Evolutionary conservation across 2,113 vertebrate genomes (phyloP).

Genomic region (Clupea harengus): DNA sequence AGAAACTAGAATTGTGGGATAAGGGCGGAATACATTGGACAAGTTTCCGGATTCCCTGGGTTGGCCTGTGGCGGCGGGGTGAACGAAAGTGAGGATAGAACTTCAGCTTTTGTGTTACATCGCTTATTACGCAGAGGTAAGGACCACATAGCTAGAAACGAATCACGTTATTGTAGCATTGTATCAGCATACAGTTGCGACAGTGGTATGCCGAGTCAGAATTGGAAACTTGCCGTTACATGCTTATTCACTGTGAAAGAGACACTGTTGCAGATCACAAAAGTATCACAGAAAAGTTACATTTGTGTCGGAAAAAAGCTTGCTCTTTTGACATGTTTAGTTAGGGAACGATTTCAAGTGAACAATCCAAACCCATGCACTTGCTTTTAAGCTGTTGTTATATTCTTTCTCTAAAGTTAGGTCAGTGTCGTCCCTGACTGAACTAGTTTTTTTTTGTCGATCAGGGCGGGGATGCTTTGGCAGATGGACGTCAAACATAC

Average conservation of each 20-base stretch:
- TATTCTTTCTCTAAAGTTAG: not conserved
- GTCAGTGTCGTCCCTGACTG: not conserved
- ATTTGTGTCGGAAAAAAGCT: not conserved
- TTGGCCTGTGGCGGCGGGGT: slow-evolving; percentile 61
- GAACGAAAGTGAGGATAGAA: slow-evolving; percentile 52
- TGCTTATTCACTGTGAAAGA: not conserved
- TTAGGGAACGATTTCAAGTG: not conserved
- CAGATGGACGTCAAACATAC: not conserved
- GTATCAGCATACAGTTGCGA: not conserved
- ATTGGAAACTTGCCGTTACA: not conserved
- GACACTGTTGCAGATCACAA: not conserved
- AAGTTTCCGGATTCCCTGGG: slow-evolving; percentile 74
- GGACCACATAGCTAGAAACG: not conserved
- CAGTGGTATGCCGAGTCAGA: not conserved
- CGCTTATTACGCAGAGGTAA: slow-evolving; percentile 66
- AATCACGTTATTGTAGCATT: not conserved
- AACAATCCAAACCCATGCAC: not conserved
- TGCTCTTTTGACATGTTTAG: not conserved
- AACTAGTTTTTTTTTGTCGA: not conserved
- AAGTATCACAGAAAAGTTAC: slow-evolving; percentile 9
- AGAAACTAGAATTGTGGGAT: slow-evolving; percentile 46
- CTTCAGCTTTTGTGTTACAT: slow-evolving; percentile 40
- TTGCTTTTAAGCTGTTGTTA: not conserved
- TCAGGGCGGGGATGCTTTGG: slow-evolving; percentile 6
- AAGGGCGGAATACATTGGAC: slow-evolving; percentile 58